These are phyloP conservation scores for Listrodromus nycthemerus DNA, from an alignment of 2,888 invertebrate species.

Conservation along the genomic window DNA sequence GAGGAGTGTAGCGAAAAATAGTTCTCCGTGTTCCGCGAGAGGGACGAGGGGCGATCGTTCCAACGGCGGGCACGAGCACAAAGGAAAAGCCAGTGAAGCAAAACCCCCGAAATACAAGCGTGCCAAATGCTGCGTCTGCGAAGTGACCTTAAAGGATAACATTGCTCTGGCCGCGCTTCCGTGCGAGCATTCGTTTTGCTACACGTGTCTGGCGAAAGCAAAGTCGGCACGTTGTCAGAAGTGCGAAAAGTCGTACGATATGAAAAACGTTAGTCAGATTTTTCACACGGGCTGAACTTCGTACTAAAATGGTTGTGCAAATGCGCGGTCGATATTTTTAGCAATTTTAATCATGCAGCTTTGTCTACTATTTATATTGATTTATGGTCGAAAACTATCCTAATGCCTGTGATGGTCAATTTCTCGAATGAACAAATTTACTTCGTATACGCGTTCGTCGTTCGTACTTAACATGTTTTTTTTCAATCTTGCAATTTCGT, in stretches of 20 bases:
- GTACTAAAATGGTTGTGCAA: neutral
- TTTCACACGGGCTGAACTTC: neutral
- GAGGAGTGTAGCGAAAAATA: constrained; percentile 10
- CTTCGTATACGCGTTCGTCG: neutral
- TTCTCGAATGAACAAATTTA: neutral
- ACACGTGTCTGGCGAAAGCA: constrained; percentile 54
- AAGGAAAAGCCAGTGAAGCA: neutral
- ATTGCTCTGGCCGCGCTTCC: constrained; percentile 51
- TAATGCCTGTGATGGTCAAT: neutral
- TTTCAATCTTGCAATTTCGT: neutral
- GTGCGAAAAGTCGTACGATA: constrained; percentile 57
- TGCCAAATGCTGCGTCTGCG: constrained; percentile 48
- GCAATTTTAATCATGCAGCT: neutral
- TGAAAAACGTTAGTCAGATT: constrained; percentile 58
- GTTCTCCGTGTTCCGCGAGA: neutral
- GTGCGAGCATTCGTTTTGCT: constrained; percentile 66
- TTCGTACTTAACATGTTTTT: neutral
- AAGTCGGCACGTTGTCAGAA: constrained; percentile 52
- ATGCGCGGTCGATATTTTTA: neutral
- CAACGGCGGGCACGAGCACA: neutral
- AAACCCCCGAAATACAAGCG: constrained; percentile 14
- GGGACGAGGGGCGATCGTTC: neutral
- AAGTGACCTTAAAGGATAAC: constrained; percentile 41
- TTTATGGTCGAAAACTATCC: neutral
- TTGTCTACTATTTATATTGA: neutral